Conservation (phyloP, 2,888 invertebrate genomes). For the Boloria selene region DNA sequence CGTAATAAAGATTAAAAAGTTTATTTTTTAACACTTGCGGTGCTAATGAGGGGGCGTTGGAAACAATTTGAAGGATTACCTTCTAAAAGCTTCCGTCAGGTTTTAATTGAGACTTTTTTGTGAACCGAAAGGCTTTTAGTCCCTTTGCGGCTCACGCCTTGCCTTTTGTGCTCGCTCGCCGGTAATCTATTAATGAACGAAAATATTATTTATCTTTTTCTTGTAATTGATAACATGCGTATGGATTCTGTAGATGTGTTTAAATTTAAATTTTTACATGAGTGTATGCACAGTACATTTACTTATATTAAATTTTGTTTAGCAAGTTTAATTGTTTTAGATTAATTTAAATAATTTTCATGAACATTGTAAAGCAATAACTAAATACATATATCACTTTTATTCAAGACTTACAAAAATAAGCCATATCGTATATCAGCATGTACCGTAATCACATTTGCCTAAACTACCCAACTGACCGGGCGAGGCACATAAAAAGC, state of each 20-base stretch:
- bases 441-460: conserved; percentile 31
- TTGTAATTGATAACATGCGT: conserved; percentile 17
- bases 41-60: conserved; percentile 82
- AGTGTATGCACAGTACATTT: not conserved
- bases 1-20: conserved; percentile 83
- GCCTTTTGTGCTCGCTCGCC: conserved; percentile 67
- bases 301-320: not conserved
- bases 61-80: conserved; percentile 83
- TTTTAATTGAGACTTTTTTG: conserved; percentile 83
- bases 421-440: conserved; percentile 31
- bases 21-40: conserved; percentile 82
- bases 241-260: not conserved
- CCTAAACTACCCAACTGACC: conserved; percentile 28
- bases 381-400: not conserved
- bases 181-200: conserved; percentile 79
- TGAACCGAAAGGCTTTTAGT: conserved; percentile 79
- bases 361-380: not conserved
- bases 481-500: conserved; percentile 52
- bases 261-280: not conserved
- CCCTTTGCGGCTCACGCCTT: conserved; percentile 66
- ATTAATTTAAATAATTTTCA: not conserved
- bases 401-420: conserved; percentile 15
- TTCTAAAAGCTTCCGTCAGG: conserved; percentile 83
- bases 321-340: not conserved
- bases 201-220: conserved; percentile 46